Evolutionary conservation across 2,113 vertebrate genomes (phyloP).

Genomic region (Daboia siamensis): DNA sequence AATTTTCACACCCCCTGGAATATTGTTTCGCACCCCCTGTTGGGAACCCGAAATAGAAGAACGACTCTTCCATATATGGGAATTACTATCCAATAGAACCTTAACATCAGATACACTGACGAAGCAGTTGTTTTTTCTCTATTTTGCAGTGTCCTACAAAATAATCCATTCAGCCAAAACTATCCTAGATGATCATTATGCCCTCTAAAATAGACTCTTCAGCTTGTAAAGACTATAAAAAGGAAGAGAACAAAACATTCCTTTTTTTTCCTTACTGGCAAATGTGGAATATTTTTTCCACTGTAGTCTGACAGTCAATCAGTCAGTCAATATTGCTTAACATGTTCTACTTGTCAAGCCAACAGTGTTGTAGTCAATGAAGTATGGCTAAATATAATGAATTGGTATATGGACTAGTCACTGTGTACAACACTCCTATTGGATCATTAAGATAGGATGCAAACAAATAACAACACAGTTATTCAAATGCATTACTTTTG

Average conservation of each 20-base stretch:
- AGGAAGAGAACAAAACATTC: background rate
- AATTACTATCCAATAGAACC: background rate
- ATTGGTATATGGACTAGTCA: background rate
- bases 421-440: background rate
- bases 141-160: background rate
- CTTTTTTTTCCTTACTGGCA: background rate
- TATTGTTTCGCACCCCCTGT: no score
- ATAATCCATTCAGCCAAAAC: background rate
- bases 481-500: background rate
- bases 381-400: background rate
- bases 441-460: background rate
- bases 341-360: background rate
- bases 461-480: background rate
- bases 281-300: background rate
- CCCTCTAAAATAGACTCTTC: background rate
- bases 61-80: background rate
- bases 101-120: background rate
- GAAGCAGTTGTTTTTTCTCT: background rate
- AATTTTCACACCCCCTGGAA: no score
- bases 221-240: background rate
- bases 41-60: background rate
- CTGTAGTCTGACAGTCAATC: background rate
- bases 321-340: background rate
- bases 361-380: background rate
- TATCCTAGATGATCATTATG: background rate